A percentile compares a stretch with the other conserved stretches of the same genome.
phyloP scores from a whole-genome alignment of 2,113 vertebrate genomes.

The Plestiodon gilberti region DNA sequence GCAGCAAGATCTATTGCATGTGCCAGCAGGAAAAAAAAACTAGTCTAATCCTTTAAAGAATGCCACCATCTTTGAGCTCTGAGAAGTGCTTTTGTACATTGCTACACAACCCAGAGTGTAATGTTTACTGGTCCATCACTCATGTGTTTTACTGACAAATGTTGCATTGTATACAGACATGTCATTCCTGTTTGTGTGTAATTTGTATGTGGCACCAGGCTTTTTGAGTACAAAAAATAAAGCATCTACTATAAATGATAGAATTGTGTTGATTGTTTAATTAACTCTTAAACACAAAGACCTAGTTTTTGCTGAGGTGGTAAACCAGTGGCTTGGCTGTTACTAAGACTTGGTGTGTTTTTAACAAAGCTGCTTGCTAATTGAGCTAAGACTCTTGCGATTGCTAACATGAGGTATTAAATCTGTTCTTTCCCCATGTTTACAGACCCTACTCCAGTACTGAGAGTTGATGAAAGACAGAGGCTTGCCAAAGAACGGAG shows the following conservation, averaged over 20 bases:
- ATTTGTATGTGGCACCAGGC: no score
- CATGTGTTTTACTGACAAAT: no score
- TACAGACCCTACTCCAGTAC: constrained; percentile 82
- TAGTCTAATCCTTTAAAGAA: background rate
- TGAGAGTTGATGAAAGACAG: constrained; percentile 92
- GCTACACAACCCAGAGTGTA: no score
- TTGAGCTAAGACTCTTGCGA: background rate
- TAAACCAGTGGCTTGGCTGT: background rate
- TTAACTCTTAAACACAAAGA: no score
- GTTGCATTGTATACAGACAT: no score
- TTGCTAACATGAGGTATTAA: background rate
- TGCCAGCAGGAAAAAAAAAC: background rate
- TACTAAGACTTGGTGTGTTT: background rate
- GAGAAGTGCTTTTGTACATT: background rate
- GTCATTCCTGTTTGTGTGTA: no score
- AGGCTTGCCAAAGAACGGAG: constrained; percentile 91
- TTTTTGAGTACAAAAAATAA: no score
- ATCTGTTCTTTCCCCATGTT: background rate
- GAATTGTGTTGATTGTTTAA: no score
- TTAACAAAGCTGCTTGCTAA: background rate
- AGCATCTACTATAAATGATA: no score
- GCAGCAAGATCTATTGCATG: background rate
- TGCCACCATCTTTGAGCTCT: constrained; percentile 3
- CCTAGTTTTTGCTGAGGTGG: no score
- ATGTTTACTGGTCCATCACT: no score